Conservation (phyloP, 92 coral and sea anemone species). For the Blastomussa wellsi region DNA sequence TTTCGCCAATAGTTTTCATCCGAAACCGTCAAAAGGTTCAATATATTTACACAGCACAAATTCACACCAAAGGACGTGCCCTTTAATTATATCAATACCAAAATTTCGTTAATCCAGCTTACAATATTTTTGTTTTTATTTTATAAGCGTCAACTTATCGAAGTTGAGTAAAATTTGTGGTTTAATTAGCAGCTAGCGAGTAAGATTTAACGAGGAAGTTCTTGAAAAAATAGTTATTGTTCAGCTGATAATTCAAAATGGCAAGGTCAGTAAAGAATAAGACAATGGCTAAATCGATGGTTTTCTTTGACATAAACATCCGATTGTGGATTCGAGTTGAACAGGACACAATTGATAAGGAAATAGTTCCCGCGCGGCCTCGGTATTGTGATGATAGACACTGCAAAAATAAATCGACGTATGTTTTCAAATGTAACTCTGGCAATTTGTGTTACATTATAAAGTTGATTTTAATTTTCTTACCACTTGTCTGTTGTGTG, state of each 20-base stretch:
- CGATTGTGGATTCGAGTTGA: background rate
- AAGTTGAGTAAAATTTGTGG: constrained; percentile 1
- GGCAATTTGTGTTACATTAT: background rate
- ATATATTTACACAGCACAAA: background rate
- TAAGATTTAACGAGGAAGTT: background rate
- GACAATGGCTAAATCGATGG: background rate
- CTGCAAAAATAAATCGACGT: background rate
- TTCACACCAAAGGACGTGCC: too few relatives aligned
- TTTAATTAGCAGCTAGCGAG: background rate
- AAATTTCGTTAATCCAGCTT: constrained; percentile 1
- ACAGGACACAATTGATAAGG: background rate
- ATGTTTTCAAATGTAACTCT: background rate
- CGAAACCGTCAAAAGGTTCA: background rate
- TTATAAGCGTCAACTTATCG: background rate
- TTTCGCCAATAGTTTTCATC: background rate
- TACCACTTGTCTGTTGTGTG: background rate
- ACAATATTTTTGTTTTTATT: background rate
- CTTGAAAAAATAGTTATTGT: background rate
- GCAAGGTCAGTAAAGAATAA: background rate
- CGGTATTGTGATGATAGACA: background rate
- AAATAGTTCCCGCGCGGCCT: background rate
- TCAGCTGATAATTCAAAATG: background rate
- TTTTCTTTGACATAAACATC: background rate
- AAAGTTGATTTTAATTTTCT: background rate
- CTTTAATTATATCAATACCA: background rate